Percentiles rank a stretch among this genome's conserved stretches.
Conservation (phyloP, 1,140 invertebrate species). For the Marisa cornuarietis region DNA sequence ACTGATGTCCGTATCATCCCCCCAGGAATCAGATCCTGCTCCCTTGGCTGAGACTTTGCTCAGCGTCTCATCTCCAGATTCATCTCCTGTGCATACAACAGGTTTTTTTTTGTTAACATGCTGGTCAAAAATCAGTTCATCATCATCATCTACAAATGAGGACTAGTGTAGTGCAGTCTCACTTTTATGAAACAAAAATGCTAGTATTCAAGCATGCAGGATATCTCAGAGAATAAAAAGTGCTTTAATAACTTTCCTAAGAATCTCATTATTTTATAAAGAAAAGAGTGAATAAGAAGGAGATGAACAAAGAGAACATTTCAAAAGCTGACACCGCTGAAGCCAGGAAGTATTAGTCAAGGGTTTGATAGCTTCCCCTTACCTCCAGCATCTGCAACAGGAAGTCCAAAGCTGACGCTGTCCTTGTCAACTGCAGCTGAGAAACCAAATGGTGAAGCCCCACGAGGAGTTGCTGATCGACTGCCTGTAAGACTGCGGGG, state of each 20-base stretch:
- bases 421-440: slow-evolving; percentile 18
- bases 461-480: slow-evolving; percentile 11
- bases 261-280: neutral
- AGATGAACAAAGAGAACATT: no score
- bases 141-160: no score
- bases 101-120: no score
- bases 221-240: neutral
- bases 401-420: slow-evolving; percentile 36
- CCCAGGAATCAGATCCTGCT: slow-evolving; percentile 48
- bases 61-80: slow-evolving; percentile 48
- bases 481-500: slow-evolving; percentile 30
- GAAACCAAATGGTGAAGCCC: slow-evolving; percentile 15
- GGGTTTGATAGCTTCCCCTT: neutral
- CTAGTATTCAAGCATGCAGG: neutral
- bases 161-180: no score
- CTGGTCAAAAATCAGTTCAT: no score
- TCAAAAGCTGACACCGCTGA: neutral
- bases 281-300: no score
- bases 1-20: slow-evolving; percentile 50
- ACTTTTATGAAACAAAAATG: no score
- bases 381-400: slow-evolving; percentile 40
- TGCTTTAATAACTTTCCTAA: neutral
- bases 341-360: neutral
- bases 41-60: slow-evolving; percentile 37
- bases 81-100: slow-evolving; percentile 32